phyloP scores from a whole-genome alignment of 2,888 invertebrate species.

The Microplitis deprimator region DNA sequence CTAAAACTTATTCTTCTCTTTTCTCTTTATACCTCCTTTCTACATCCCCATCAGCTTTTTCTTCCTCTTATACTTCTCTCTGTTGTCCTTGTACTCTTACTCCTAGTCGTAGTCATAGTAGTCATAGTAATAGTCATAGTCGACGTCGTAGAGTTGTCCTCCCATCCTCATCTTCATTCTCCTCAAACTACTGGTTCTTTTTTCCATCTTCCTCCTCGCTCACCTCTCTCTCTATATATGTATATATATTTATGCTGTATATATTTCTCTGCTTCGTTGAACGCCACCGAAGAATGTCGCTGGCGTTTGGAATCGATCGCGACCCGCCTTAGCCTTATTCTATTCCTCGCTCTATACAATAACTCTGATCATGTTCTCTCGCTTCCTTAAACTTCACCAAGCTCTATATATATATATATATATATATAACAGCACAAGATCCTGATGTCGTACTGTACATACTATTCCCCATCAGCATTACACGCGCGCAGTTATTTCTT shows the following conservation, averaged over 20 bases:
- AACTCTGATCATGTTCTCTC: constrained; percentile 15
- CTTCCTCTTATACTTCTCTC: constrained; percentile 23
- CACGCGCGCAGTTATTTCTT: constrained; percentile 67
- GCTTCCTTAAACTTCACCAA: constrained; percentile 11
- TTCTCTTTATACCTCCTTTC: constrained; percentile 56
- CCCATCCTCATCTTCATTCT: constrained; percentile 4
- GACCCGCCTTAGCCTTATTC: constrained; percentile 12
- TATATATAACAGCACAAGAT: neutral
- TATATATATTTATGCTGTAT: constrained; percentile 41
- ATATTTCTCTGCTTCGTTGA: constrained; percentile 51
- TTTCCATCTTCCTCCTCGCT: constrained; percentile 48
- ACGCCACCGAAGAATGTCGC: constrained; percentile 65
- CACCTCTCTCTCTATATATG: constrained; percentile 38
- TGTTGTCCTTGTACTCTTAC: constrained; percentile 31
- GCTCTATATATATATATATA: neutral
- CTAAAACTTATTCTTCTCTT: constrained; percentile 49
- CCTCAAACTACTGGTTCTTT: constrained; percentile 30
- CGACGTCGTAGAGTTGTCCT: neutral
- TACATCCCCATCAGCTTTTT: constrained; percentile 34
- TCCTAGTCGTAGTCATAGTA: neutral
- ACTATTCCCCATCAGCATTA: constrained; percentile 68
- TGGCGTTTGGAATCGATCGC: constrained; percentile 66
- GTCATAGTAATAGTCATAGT: neutral
- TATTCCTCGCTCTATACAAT: constrained; percentile 40
- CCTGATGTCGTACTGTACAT: constrained; percentile 43